Conservation (phyloP, 2,113 vertebrate genomes). For the Meleagris gallopavo region DNA sequence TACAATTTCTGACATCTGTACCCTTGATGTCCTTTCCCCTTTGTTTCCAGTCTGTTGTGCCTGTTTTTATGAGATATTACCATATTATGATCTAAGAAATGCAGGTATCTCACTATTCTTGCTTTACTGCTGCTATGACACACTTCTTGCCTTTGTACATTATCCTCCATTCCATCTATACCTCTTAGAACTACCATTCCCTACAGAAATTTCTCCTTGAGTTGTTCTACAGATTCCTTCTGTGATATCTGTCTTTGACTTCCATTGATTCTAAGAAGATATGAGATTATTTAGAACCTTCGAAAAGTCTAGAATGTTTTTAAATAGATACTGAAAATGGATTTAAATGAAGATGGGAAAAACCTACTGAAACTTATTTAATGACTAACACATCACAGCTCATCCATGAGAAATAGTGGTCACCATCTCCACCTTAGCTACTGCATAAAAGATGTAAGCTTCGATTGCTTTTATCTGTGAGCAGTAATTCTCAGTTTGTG, state of each 20-base stretch:
- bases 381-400: background rate
- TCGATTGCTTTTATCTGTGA: conserved; percentile 42
- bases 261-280: background rate
- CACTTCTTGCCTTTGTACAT: background rate
- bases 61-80: background rate
- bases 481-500: conserved; percentile 56
- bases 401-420: background rate
- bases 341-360: background rate
- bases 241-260: background rate
- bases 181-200: background rate
- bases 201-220: background rate
- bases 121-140: background rate
- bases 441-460: background rate
- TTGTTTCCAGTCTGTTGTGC: fast-evolving
- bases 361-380: background rate
- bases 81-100: background rate
- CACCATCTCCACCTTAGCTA: background rate
- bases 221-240: background rate
- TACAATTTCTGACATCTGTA: background rate
- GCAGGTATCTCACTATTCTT: background rate
- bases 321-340: background rate
- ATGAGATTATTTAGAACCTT: background rate
- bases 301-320: background rate
- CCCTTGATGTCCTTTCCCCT: background rate
- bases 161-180: background rate